phyloP scores from a whole-genome alignment of 2,888 invertebrate genomes.

The Lycocerus yunnanus region DNA sequence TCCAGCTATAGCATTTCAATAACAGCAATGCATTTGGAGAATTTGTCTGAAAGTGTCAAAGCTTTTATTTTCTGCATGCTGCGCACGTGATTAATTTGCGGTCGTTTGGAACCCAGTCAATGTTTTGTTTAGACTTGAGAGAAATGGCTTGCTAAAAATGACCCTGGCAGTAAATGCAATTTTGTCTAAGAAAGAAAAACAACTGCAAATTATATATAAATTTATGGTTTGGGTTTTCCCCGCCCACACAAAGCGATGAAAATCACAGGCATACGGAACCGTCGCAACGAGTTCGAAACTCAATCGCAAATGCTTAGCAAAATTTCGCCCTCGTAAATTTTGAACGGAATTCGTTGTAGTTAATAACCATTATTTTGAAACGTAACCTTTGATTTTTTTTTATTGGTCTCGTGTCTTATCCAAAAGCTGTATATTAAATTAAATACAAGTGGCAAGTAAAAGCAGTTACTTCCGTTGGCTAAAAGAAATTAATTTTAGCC shows the following conservation, averaged over 20 bases:
- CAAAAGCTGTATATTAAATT: background rate
- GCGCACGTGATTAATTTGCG: background rate
- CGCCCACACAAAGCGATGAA: background rate
- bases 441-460: slow-evolving; percentile 20
- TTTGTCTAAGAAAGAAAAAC: background rate
- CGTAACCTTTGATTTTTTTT: background rate
- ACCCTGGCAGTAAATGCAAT: background rate
- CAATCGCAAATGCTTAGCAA: background rate
- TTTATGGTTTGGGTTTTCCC: background rate
- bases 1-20: no score
- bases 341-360: background rate
- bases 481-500: slow-evolving; percentile 43
- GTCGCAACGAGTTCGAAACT: background rate
- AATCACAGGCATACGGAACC: background rate
- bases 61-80: background rate
- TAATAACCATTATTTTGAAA: background rate
- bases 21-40: background rate
- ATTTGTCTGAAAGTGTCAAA: background rate
- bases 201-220: background rate
- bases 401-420: background rate
- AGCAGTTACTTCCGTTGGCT: slow-evolving; percentile 30
- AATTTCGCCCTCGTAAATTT: no score
- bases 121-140: background rate
- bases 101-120: background rate
- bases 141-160: background rate